phyloP scores from a whole-genome alignment of 1,140 invertebrate genomes.

The Doryteuthis pealeii region DNA sequence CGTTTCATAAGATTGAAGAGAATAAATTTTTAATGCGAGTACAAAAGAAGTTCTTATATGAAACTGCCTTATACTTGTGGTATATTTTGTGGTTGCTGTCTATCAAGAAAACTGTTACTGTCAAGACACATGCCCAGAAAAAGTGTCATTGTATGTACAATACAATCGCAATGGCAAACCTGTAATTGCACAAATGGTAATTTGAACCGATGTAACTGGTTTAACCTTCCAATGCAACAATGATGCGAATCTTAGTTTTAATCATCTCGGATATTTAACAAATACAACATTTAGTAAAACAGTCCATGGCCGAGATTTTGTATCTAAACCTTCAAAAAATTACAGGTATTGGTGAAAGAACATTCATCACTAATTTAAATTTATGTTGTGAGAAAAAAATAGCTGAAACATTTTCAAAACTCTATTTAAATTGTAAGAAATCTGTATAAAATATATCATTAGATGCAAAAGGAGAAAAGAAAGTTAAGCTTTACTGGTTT shows the following conservation, averaged over 20 bases:
- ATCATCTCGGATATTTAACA: conserved; percentile 28
- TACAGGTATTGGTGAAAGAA: conserved; percentile 26
- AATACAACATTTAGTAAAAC: conserved; percentile 25
- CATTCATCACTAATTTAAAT: conserved; percentile 36
- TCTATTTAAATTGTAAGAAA: conserved; percentile 32
- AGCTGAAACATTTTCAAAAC: too few species aligned
- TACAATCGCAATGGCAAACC: conserved; percentile 24
- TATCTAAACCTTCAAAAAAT: conserved; percentile 41
- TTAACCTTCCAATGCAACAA: conserved; percentile 26
- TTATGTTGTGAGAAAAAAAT: too few species aligned
- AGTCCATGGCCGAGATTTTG: conserved; percentile 21
- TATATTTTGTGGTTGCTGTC: not conserved
- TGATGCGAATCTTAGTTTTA: conserved; percentile 38
- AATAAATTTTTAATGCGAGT: conserved; percentile 36
- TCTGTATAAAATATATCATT: too few species aligned
- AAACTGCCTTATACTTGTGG: not conserved
- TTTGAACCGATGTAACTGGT: conserved; percentile 8
- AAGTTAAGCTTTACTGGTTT: too few species aligned
- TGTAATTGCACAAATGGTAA: conserved; percentile 28
- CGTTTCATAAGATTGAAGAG: conserved; percentile 16
- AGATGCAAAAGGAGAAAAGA: too few species aligned
- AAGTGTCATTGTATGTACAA: conserved; percentile 27
- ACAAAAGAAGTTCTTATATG: conserved; percentile 19
- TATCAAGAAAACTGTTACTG: conserved; percentile 28
- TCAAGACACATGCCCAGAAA: conserved; percentile 28